Conservation (phyloP, 2,888 invertebrate species). For the Osmoderma eremita region DNA sequence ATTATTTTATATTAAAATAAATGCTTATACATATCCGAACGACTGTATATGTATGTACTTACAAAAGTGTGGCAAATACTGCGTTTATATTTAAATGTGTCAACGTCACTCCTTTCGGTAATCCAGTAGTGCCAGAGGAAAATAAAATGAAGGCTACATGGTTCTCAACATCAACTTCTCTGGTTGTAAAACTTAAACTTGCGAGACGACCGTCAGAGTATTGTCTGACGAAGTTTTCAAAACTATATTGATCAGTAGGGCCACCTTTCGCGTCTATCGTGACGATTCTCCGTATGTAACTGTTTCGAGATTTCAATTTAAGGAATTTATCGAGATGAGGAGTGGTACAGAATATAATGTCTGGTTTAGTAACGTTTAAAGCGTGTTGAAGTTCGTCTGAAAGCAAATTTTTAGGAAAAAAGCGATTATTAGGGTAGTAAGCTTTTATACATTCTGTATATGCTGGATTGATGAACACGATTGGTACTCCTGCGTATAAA, state of each 20-base stretch:
- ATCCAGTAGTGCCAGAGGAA: conserved; percentile 77
- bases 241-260: conserved; percentile 1
- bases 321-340: conserved; percentile 23
- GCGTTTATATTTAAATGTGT: conserved; percentile 66
- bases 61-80: conserved; percentile 19
- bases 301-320: conserved; percentile 21
- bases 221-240: conserved; percentile 2
- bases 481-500: conserved; percentile 29
- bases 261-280: conserved; percentile 16
- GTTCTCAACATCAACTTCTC: conserved; percentile 39
- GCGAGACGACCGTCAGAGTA: not conserved
- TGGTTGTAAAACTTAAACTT: conserved; percentile 12
- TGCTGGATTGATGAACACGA: conserved; percentile 30
- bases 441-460: conserved; percentile 39
- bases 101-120: conserved; percentile 74
- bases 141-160: conserved; percentile 62
- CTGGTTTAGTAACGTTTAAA: conserved; percentile 30
- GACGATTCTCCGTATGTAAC: conserved; percentile 31
- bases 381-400: conserved; percentile 34
- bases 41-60: not conserved
- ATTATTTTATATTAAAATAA: too few relatives aligned
- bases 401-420: conserved; percentile 2
- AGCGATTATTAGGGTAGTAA: too few relatives aligned
- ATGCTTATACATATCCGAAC: too few relatives aligned
- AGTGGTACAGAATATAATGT: conserved; percentile 31